phyloP scores from a whole-genome alignment of 2,888 invertebrate species.

The Orthosia gracilis region DNA sequence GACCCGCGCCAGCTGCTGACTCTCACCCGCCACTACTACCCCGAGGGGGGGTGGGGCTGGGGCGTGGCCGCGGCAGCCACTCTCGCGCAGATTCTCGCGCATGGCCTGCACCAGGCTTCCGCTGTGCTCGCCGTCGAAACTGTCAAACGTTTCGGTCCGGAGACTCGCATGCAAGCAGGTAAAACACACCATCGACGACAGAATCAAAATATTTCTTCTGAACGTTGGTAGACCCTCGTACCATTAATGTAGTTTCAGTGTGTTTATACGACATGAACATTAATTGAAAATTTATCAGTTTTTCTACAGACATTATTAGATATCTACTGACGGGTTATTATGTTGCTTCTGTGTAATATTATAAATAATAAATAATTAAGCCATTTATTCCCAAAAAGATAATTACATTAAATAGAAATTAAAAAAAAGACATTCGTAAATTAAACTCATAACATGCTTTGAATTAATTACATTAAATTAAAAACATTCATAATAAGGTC shows the following conservation, averaged over 20 bases:
- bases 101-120: conserved; percentile 94
- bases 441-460: too few species aligned
- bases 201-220: neutral
- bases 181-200: conserved; percentile 67
- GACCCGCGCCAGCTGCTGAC: conserved; percentile 92
- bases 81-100: conserved; percentile 94
- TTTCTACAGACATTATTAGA: neutral
- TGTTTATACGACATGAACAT: neutral
- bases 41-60: conserved; percentile 98
- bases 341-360: neutral
- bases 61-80: conserved; percentile 94
- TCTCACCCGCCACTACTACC: conserved; percentile 95
- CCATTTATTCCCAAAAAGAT: too few species aligned
- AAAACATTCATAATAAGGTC: too few species aligned
- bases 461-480: too few species aligned
- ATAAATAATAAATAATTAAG: too few species aligned
- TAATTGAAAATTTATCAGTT: neutral
- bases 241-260: too few species aligned
- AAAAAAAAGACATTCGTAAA: too few species aligned
- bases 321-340: too few species aligned
- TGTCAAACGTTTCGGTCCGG: conserved; percentile 91
- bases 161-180: conserved; percentile 93
- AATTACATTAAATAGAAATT: too few species aligned
- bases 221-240: neutral
- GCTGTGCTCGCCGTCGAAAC: conserved; percentile 92